Evolutionary conservation across 2,113 vertebrate species (phyloP), one percentile per base, ranked within the genome.

Genomic region (Ochotona princeps): DNA sequence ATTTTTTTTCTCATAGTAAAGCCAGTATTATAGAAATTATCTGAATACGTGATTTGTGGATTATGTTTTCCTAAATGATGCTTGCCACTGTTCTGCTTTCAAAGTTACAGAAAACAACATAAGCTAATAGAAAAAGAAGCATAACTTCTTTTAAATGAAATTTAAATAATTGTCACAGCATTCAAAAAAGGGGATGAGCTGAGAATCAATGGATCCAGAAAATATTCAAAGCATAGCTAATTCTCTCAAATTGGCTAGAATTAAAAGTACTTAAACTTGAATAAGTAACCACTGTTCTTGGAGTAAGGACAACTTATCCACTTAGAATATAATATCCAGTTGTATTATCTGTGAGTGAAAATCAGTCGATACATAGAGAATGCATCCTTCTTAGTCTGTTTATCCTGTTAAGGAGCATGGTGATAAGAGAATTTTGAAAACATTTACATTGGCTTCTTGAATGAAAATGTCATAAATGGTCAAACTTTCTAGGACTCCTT

Each of bases 1-100:
- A 67, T 86, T 74, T 87, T 60, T 85, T 90, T 91, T 32, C 54
- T 69, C 84, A 87, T 69, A 26, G 95, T 97, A 91, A 96, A 97
- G 83, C 25, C 87, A 96, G 95, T 93, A 96, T 92, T 94, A 96
- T 69, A 2, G 0, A 96, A 86, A 26, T 84, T 79, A 91, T 83
- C 90, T 96, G 25, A 95, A 93, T 91, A 92, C 60, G 74, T 92
- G 83, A 93, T 96, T 96, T 96, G 82, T 70, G 79, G 90, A 94
- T 96, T 96, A 8, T 61, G 91, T 84, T 94, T 88, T 6, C 51
- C 49, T 76, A 93, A 94, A 92, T 89, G 89, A 94, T 90, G 49
- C 92, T 92, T 86, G 88, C 8, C 78, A 47, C 57, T 82, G 61
- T 18, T 87, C 10, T 86, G 32, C 51, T 86, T 93, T 74, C 17